Evolutionary conservation across 1,140 invertebrate species (phyloP), one percentile per base, ranked within the genome.

Genomic region (Akabosia matsudoensis): DNA sequence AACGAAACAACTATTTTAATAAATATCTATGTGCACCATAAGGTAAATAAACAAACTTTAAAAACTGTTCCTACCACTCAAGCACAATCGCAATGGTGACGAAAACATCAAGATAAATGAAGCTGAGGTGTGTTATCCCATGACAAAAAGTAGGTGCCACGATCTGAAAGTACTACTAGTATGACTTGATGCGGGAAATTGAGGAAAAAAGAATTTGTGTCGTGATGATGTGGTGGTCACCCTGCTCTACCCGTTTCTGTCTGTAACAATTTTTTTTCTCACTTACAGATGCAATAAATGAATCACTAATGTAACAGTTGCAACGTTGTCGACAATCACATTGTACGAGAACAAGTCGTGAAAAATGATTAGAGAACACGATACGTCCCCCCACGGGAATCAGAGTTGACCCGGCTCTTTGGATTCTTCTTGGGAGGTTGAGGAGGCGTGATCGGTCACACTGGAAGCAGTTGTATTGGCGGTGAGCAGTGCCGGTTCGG

Each of bases 171-270:
- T n/a, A n/a, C 37, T 45, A 45, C 18, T 10, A 45, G 7, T 45
- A 45, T 24, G 54, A 56, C 54, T 56, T 56, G 54, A 18, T 45
- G 54, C 24, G 54, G 54, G 54, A 13, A 56, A 56, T 18, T 45
- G n/a, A 45, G 37, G 7, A 45, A 18, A 45, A 24, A 56, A 13
- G 54, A 56, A 45, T 4, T 22, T 13, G 24, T 24, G 54, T 56
- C n/a, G 22, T 56, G 24, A 16, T 56, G 54, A 22, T 22, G 22
- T 4, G 10, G 54, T 56, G 18, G 7, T 22, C 10, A 56, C 61
- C 61, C 61, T 67, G 61, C 61, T 22, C 61, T 28, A 67, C 22
- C 61, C 61, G 61, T 67, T 2, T 67, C 31, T 13, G 31, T 67
- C 3, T 16, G 14, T 61, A 61, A 7, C 7, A 61, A 61, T 10